Percentiles rank a stretch among this genome's conserved stretches.
Evolutionary conservation across 2,797 vertebrate species (phyloP).

Genomic region (Eupleurogrammus muticus): DNA sequence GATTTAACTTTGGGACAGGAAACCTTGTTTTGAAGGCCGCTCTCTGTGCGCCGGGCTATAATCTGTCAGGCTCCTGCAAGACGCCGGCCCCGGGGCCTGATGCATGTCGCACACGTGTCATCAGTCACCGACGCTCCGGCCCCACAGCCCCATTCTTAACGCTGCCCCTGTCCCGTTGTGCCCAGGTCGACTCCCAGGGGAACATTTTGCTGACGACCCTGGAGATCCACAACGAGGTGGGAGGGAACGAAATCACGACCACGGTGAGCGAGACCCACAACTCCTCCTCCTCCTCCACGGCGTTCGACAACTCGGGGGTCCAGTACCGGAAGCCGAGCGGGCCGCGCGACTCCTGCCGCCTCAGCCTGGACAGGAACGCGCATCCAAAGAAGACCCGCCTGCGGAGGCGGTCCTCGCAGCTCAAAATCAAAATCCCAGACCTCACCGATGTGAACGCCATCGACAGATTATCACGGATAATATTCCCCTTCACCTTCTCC

Average conservation of each 20-base stretch:
- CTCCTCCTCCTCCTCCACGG: constrained; percentile 94
- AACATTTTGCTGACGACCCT: constrained; percentile 96
- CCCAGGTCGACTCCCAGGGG: constrained; percentile 94
- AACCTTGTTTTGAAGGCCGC: constrained; percentile 55
- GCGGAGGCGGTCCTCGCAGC: constrained; percentile 93
- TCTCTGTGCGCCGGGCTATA: constrained; percentile 44
- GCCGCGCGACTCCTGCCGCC: constrained; percentile 84
- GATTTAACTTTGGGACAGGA: constrained; percentile 64
- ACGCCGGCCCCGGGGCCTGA: constrained; percentile 21
- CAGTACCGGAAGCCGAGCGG: constrained; percentile 94
- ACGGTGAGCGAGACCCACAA: constrained; percentile 89
- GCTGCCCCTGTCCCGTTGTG: constrained; percentile 41
- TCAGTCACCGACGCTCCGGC: constrained; percentile 50
- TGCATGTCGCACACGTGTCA: constrained; percentile 39
- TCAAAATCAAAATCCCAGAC: constrained; percentile 99
- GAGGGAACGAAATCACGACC: constrained; percentile 90
- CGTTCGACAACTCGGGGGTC: constrained; percentile 93
- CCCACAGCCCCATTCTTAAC: constrained; percentile 50
- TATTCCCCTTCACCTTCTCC: constrained; percentile 96
- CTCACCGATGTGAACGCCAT: constrained; percentile 98
- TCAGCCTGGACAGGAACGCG: constrained; percentile 86
- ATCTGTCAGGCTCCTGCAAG: constrained; percentile 49
- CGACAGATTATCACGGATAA: constrained; percentile 97
- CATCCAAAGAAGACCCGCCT: constrained; percentile 90
- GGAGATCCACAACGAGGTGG: constrained; percentile 97